Conservation (phyloP, 2,113 vertebrate genomes). For the Calidris pygmaea region DNA sequence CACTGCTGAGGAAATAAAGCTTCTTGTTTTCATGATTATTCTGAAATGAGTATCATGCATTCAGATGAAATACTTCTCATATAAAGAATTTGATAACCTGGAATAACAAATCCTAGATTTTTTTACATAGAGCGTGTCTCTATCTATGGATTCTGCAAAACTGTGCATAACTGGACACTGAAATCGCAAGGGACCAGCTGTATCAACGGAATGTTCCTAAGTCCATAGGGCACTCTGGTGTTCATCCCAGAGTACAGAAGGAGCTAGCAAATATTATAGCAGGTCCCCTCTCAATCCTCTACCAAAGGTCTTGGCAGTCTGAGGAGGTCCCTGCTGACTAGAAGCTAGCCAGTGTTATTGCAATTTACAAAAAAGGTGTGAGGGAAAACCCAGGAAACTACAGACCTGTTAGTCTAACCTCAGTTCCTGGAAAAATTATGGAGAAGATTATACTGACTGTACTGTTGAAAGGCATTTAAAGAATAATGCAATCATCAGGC, state of each 20-base stretch:
- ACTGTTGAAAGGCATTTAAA: not conserved
- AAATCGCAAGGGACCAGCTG: not conserved
- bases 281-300: not conserved
- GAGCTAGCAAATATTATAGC: not conserved
- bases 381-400: not conserved
- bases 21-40: not conserved
- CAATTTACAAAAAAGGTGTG: accelerated
- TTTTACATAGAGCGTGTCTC: not conserved
- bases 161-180: not conserved
- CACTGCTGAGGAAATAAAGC: not conserved
- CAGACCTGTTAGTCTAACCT: not conserved
- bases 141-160: not conserved
- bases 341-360: not conserved
- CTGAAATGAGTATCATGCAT: not conserved
- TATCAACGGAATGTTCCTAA: not conserved
- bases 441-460: not conserved
- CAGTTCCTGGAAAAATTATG: not conserved
- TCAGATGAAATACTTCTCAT: not conserved
- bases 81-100: not conserved
- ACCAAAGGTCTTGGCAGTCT: not conserved
- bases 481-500: too few relatives aligned
- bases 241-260: not conserved
- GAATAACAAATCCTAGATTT: not conserved
- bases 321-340: not conserved
- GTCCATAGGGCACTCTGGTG: not conserved